Evolutionary conservation across 1,140 invertebrate genomes (phyloP).

Genomic region (Artemia franciscana): DNA sequence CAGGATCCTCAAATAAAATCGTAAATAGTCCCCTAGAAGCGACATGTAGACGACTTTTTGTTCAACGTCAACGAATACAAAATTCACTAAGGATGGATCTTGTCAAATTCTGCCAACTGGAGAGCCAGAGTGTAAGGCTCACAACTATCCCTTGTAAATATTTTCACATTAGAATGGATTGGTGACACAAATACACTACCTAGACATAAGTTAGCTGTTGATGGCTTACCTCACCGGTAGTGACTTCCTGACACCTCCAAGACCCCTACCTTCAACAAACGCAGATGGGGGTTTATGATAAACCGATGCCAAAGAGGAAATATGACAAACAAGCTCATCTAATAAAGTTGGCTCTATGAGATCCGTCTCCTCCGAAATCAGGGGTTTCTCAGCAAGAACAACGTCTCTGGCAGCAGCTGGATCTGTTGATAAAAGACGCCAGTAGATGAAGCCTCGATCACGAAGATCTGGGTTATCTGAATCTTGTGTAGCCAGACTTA

Average conservation of each 20-base stretch:
- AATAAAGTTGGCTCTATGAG: slow-evolving; percentile 87
- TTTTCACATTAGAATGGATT: background rate
- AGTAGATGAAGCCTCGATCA: slow-evolving; percentile 98
- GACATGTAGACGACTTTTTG: too few relatives aligned
- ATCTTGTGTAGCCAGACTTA: slow-evolving; percentile 83
- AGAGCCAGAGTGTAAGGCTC: too few relatives aligned
- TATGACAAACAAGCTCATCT: slow-evolving; percentile 97
- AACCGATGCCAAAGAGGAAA: slow-evolving; percentile 90
- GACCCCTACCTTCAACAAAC: slow-evolving; percentile 66
- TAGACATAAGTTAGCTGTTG: slow-evolving; percentile 15
- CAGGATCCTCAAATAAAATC: too few relatives aligned
- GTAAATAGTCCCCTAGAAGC: too few relatives aligned
- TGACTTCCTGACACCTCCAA: slow-evolving; percentile 7
- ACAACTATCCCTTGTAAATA: background rate
- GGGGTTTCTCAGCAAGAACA: slow-evolving; percentile 95
- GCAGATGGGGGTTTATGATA: slow-evolving; percentile 98
- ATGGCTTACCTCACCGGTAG: slow-evolving; percentile 11
- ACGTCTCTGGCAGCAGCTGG: slow-evolving; percentile 96
- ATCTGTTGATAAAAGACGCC: slow-evolving; percentile 93
- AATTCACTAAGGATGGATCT: too few relatives aligned
- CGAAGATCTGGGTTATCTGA: slow-evolving; percentile 98
- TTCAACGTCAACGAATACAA: too few relatives aligned
- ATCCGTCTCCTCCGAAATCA: slow-evolving; percentile 98
- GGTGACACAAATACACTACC: too few relatives aligned
- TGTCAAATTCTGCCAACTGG: too few relatives aligned